Evolutionary conservation across 2,888 invertebrate genomes (phyloP), one percentile per base, ranked within the genome.

Genomic region (Caradrina clavipalpis): DNA sequence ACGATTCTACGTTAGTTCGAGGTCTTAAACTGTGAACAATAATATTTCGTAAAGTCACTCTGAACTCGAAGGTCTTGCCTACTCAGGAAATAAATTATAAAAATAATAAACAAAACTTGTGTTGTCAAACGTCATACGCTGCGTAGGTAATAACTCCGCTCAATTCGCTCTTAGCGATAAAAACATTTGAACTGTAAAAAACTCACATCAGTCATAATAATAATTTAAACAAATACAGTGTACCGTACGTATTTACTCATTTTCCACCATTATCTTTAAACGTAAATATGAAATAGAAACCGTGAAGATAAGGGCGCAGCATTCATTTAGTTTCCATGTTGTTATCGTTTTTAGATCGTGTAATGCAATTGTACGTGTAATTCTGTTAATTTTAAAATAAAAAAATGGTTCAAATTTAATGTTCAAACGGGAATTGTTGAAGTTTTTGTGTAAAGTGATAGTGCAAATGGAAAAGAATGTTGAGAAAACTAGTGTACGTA

Each of bases 251-350:
- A 81, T 83, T 84, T 84, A 75, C 81, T 61, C 71, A 71, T 84
- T 79, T 75, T 51, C 79, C 63, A 61, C 45, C 72, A 76, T 87
- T 71, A 83, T 89, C 90, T 86, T 80, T 76, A 75, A 87, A 82
- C 83, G 87, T 85, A 90, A 90, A 90, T 89, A 88, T 71, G 81
- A 73, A 65, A 75, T 77, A 79, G 77, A 81, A 82, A 81, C 79
- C 58, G 67, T 74, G 26, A 42, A 83, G 88, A 87, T 84, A 89
- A 87, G 74, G 78, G 55, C 62, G 65, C 81, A 76, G 78, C 80
- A 78, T 74, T 67, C 72, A 75, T 84, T 82, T 80, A 83, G 84
- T 84, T 80, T 77, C 61, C 68, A 78, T 58, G 66, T 35, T 76
- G 57, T 73, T 69, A 78, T 72, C 57, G 73, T 70, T 70, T 71